These are phyloP conservation scores for Dolomedes plantarius DNA, from an alignment of 2,888 invertebrate species.

Conservation along the genomic window DNA sequence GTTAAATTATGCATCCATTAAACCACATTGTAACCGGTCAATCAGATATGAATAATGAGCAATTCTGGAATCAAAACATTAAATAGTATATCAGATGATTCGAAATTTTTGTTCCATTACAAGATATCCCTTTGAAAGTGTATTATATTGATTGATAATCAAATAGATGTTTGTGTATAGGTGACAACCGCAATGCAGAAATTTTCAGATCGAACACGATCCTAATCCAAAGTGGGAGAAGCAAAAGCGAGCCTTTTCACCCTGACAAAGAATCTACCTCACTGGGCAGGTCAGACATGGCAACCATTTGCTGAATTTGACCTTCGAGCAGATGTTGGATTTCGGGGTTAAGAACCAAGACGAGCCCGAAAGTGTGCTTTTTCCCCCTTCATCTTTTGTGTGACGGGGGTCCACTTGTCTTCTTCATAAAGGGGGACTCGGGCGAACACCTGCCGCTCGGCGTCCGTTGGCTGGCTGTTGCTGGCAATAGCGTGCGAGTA, in stretches of 20 bases:
- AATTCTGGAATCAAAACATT: too few species aligned
- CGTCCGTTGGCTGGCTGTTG: constrained; percentile 50
- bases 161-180: too few species aligned
- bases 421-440: not conserved
- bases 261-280: not conserved
- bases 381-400: constrained; percentile 25
- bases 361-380: not conserved
- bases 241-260: not conserved
- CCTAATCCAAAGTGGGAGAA: not conserved
- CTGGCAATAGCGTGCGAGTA: constrained; percentile 33
- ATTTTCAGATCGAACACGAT: too few species aligned
- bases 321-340: constrained; percentile 61
- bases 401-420: constrained; percentile 38
- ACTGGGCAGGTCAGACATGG: not conserved
- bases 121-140: too few species aligned
- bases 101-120: too few species aligned
- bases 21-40: too few species aligned
- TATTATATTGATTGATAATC: too few species aligned
- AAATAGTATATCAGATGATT: too few species aligned
- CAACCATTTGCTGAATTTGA: constrained; percentile 10
- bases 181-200: too few species aligned
- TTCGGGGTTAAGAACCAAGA: constrained; percentile 40
- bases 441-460: constrained; percentile 43
- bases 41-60: too few species aligned
- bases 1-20: too few species aligned